These are phyloP conservation scores for Pseudorhiza aurosa DNA, from an alignment of 30 jellyfish, hydroid and myxozoan genomes.

Conservation along the genomic window DNA sequence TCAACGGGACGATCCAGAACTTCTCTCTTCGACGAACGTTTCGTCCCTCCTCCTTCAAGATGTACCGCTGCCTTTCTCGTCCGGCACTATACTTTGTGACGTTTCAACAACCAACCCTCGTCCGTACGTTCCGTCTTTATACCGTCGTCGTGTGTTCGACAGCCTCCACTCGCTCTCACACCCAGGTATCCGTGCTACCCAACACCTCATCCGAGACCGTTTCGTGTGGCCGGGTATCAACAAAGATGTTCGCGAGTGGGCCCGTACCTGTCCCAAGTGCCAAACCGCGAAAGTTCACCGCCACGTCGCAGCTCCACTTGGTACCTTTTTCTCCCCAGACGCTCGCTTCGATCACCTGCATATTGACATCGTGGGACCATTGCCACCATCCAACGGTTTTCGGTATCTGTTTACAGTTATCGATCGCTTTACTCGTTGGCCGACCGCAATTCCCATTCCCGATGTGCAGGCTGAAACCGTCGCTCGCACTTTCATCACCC, in stretches of 20 bases:
- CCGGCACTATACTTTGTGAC: constrained; percentile 42
- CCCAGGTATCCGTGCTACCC: constrained; percentile 41
- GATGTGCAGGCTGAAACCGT: constrained; percentile 36
- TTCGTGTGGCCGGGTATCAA: constrained; percentile 48
- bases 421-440: constrained; percentile 73
- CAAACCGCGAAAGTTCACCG: constrained; percentile 43
- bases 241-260: constrained; percentile 51
- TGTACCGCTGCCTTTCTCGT: constrained; percentile 17
- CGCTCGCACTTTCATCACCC: constrained; percentile 20
- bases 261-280: constrained; percentile 31
- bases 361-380: no score
- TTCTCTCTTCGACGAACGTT: not conserved
- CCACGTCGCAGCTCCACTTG: constrained; percentile 26
- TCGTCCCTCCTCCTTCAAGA: constrained; percentile 17
- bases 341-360: constrained; percentile 45
- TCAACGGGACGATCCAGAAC: constrained; percentile 33
- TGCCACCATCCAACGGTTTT: constrained; percentile 28
- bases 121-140: constrained; percentile 48
- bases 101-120: constrained; percentile 23
- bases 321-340: constrained; percentile 25
- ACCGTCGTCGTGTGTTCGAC: constrained; percentile 17
- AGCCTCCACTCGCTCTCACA: constrained; percentile 12
- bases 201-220: constrained; percentile 20
- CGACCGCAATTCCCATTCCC: constrained; percentile 44
- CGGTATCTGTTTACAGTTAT: constrained; percentile 30